Base-by-base conservation (phyloP, 2,888 invertebrate genomes). In the Artemia sinica region DNA sequence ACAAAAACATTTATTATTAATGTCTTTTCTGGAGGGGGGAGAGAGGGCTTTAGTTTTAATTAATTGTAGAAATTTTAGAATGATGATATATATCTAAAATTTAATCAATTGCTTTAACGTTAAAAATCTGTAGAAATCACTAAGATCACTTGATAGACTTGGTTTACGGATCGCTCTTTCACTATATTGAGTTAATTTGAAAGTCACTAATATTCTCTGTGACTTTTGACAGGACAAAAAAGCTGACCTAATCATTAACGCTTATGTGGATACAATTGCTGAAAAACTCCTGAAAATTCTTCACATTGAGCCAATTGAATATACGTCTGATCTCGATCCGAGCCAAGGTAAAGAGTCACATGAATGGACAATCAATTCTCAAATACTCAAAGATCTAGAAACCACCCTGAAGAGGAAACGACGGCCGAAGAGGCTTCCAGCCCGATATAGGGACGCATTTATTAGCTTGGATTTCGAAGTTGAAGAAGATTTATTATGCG, bases 241-340 rank as follows among this genome's bases (percentile, higher is more conserved):
- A 79, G 89, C 93, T 48, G 88, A 93, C 78, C 78, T 96, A 70
- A 82, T 89, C 67, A 91, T 96, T 72, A 87, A 91, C 75, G 84
- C 87, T 14, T 94, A 91, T 78, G 90, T 94, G 1, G 95, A 96
- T 77, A 85, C 85, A 69, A 84, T 95, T 67, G 80, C 93, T 74
- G 80, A 81, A 70, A 84, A 84, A 75, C 81, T 93, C 0, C 86
- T 89, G 82, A 84, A 86, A 75, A 82, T 84, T 70, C 79, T 95
- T 52, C 84, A 83, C 12, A 75, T 92, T 41, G 84, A 86, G 74
- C 85, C 91, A 75, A 86, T 88, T 3, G 81, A 83, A 50, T 93
- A 91, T 76, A 80, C 80, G 63, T 79, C 80, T 67, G 77, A 81
- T 13, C 78, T 80, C 63, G 63, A 58, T 28, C 63, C 63, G 10